These are phyloP conservation scores for Neodontobutis hainanensis DNA, from an alignment of 2,113 vertebrate species.

Conservation along the genomic window DNA sequence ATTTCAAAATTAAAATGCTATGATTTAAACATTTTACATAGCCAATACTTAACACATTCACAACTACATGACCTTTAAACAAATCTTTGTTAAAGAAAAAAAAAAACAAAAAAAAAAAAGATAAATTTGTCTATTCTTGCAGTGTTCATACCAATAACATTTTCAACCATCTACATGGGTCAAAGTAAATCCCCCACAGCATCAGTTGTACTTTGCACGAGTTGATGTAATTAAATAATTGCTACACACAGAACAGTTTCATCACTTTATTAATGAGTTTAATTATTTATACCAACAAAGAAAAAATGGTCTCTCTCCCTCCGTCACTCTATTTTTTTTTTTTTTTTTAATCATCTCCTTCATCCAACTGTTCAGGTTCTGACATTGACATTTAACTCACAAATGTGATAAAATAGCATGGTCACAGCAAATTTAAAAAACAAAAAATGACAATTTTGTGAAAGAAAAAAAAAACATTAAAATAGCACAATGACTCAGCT, in stretches of 20 bases:
- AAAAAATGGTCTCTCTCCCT: constrained; percentile 80
- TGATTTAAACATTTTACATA: too few species aligned
- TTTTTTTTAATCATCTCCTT: constrained; percentile 51
- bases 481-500: constrained; percentile 59
- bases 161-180: neutral
- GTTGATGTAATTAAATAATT: constrained; percentile 28
- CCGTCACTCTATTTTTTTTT: constrained; percentile 61
- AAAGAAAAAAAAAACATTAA: constrained; percentile 45
- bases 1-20: too few species aligned
- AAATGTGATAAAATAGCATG: constrained; percentile 57
- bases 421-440: constrained; percentile 66
- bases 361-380: constrained; percentile 65
- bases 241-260: constrained; percentile 62
- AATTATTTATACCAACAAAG: constrained; percentile 85
- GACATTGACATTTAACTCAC: constrained; percentile 39
- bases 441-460: constrained; percentile 39
- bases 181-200: neutral
- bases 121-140: too few species aligned
- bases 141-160: neutral
- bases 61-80: too few species aligned
- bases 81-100: too few species aligned
- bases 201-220: neutral
- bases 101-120: too few species aligned
- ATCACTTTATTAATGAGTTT: constrained; percentile 86
- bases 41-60: too few species aligned